phyloP scores from a whole-genome alignment of 1,140 invertebrate genomes.

The Drosophila pallidifrons region DNA sequence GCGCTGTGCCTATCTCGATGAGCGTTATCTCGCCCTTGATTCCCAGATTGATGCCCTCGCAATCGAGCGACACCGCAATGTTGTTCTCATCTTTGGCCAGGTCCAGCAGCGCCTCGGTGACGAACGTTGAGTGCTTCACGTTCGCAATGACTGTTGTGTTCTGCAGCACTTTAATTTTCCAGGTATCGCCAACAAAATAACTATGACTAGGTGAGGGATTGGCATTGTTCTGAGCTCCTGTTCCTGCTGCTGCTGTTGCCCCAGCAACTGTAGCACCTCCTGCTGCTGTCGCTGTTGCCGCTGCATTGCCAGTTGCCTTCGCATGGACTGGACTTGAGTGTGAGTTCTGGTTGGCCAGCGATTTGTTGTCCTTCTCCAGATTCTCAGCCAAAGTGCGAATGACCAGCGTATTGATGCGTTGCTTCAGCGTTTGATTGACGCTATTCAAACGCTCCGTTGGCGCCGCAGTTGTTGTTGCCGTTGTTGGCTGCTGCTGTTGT shows the following conservation, averaged over 20 bases:
- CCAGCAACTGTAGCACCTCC: slow-evolving; percentile 29
- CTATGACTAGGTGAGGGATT: slow-evolving; percentile 84
- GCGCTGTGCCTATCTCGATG: slow-evolving; percentile 93
- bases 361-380: slow-evolving; percentile 91
- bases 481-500: slow-evolving; percentile 49
- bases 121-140: slow-evolving; percentile 90
- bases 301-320: slow-evolving; percentile 70
- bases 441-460: slow-evolving; percentile 85
- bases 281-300: slow-evolving; percentile 62
- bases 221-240: slow-evolving; percentile 57
- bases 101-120: slow-evolving; percentile 92
- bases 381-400: slow-evolving; percentile 96
- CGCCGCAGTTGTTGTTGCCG: slow-evolving; percentile 83
- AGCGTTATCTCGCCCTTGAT: slow-evolving; percentile 93
- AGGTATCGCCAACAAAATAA: slow-evolving; percentile 89
- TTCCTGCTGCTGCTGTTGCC: slow-evolving; percentile 45
- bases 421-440: slow-evolving; percentile 91
- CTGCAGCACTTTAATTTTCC: slow-evolving; percentile 92
- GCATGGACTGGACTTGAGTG: slow-evolving; percentile 85
- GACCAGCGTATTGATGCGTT: slow-evolving; percentile 94
- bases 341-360: slow-evolving; percentile 85
- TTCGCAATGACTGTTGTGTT: slow-evolving; percentile 92
- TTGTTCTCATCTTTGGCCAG: slow-evolving; percentile 87
- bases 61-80: slow-evolving; percentile 92
- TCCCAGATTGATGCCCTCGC: slow-evolving; percentile 96